These are phyloP conservation scores for Syndactyla subalaris DNA, from an alignment of 2,797 vertebrate species.

Conservation along the genomic window DNA sequence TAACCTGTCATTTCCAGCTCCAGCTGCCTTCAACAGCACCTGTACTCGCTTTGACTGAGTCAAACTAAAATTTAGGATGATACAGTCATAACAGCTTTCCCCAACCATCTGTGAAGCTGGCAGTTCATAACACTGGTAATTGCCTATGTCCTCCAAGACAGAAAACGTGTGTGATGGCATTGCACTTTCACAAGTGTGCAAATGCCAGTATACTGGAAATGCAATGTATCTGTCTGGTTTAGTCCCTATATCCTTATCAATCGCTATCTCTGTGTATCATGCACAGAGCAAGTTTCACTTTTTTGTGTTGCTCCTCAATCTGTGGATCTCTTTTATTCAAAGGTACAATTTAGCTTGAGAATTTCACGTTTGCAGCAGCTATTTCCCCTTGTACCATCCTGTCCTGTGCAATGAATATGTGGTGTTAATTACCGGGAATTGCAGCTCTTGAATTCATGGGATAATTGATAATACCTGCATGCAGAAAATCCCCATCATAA, in stretches of 20 bases:
- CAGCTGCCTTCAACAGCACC: not conserved
- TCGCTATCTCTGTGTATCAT: not conserved
- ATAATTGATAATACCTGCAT: constrained; percentile 65
- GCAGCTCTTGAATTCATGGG: constrained; percentile 24
- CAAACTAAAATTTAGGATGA: not conserved
- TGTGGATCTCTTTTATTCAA: constrained; percentile 1
- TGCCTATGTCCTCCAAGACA: not conserved
- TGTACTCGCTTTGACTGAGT: not conserved
- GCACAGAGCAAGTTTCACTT: not conserved
- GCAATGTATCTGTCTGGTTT: not conserved
- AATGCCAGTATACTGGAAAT: not conserved
- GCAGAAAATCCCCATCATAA: constrained; percentile 52
- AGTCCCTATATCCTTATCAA: not conserved
- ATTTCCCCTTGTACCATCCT: not conserved
- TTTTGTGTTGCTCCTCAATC: not conserved
- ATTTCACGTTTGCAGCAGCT: not conserved
- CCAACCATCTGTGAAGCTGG: not conserved
- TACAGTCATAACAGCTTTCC: not conserved
- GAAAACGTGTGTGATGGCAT: not conserved
- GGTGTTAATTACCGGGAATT: constrained; percentile 20
- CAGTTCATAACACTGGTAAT: not conserved
- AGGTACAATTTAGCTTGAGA: not conserved
- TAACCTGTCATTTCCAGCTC: not conserved
- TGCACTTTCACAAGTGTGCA: not conserved
- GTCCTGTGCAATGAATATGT: not conserved